Base-by-base conservation (phyloP, 1,140 invertebrate genomes). In the Oedothorax gibbosus region DNA sequence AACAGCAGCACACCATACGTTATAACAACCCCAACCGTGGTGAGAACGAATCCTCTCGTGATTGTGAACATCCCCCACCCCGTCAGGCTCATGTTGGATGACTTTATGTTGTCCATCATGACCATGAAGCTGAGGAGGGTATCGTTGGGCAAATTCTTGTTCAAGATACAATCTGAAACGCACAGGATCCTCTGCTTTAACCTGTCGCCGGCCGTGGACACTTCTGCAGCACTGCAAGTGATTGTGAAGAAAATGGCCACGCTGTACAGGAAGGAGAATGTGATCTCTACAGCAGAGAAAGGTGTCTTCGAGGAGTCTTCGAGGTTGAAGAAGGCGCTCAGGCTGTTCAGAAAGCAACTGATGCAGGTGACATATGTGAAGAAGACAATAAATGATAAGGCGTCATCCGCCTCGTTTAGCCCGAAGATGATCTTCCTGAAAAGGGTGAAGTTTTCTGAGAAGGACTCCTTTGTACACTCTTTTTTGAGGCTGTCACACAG, bases 1-100 rank as follows among this genome's bases (percentile, higher is more conserved):
- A 85, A 85, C n/a, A 85, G 65, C 7, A 85, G 18, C 18, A 85
- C 75, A 7, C 83, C 83, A n/a, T 85, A 85, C 0, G 83, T 78
- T 14, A 85, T 78, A n/a, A 85, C 51, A 3, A 77, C 83, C n/a
- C 83, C 83, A 50, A 69, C 75, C 7, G 66, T 71, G 8, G 83
- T 54, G 2, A 85, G 50, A 51, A 85, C 68, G 56, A 85, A 85
- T 21, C 75, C 83, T 62, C 75, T 78, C 1, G 83, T 85, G 14
- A 85, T 85, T 15, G 75, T 62, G 60, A 85, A 85, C 83, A 85
- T 77, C 10, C 83, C 83, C 73, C 73, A 85, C 10, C 83, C 83
- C 11, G 83, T 78, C 66, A 85, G n/a, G 12, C 65, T 20, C 35
- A 65, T 78, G 18, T 62, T 56, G 0, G 73, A 21, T 54, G 49